These are phyloP conservation scores for Upupa epops DNA, from an alignment of 2,113 vertebrate species.

Conservation along the genomic window DNA sequence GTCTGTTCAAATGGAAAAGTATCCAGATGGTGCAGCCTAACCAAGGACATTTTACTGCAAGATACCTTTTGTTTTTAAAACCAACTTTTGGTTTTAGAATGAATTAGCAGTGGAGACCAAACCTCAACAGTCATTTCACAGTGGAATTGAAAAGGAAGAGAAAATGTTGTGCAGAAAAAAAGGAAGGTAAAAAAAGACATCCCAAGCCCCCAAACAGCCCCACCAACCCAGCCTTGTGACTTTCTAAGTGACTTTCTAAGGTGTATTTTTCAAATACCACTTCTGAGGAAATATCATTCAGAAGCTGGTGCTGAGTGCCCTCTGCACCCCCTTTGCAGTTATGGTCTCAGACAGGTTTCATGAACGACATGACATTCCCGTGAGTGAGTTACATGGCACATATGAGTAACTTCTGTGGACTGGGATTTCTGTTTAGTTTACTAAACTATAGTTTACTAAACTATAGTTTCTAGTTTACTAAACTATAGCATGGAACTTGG, in stretches of 20 bases:
- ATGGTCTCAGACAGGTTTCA: neutral
- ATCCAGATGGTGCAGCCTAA: neutral
- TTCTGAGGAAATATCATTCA: neutral
- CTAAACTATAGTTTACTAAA: neutral
- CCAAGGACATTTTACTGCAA: neutral
- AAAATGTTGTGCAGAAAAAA: neutral
- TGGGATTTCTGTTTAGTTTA: neutral
- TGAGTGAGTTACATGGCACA: neutral
- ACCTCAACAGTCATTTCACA: neutral
- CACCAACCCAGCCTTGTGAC: accelerated
- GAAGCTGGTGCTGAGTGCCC: neutral
- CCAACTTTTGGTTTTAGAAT: neutral
- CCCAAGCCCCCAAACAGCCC: neutral
- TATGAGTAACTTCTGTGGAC: neutral
- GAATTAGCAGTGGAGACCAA: neutral
- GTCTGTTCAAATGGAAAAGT: neutral
- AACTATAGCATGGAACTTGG: neutral
- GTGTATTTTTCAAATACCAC: neutral
- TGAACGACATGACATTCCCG: neutral
- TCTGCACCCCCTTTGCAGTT: neutral
- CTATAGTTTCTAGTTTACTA: neutral
- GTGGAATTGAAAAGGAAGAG: neutral
- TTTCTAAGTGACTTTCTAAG: neutral
- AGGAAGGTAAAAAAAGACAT: neutral
- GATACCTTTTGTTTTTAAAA: neutral